Conservation (phyloP, 2,888 invertebrate species). For the Drosophila melanosoma region DNA sequence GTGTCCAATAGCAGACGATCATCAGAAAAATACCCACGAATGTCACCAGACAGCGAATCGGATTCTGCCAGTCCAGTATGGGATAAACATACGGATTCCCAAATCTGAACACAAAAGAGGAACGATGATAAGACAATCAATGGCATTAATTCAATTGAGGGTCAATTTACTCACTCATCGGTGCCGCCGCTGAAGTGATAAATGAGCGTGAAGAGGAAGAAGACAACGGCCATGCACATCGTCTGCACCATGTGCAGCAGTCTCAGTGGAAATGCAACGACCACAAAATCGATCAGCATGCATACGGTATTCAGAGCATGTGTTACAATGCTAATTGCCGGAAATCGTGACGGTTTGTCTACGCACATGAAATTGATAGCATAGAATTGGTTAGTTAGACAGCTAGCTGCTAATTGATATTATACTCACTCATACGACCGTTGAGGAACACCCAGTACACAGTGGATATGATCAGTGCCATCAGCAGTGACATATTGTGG, state of each 20-base stretch:
- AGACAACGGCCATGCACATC: conserved; percentile 86
- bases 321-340: conserved; percentile 89
- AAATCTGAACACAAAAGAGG: conserved; percentile 81
- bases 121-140: conserved; percentile 5
- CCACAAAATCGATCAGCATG: conserved; percentile 89
- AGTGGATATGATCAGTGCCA: conserved; percentile 90
- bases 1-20: conserved; percentile 74
- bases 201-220: conserved; percentile 87
- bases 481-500: conserved; percentile 88
- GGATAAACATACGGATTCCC: conserved; percentile 90
- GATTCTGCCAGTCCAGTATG: conserved; percentile 91
- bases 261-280: conserved; percentile 90
- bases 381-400: conserved; percentile 10
- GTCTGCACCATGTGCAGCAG: conserved; percentile 88
- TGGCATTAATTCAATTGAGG: not conserved
- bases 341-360: conserved; percentile 87
- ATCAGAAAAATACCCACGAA: conserved; percentile 82
- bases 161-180: conserved; percentile 85
- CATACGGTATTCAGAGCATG: conserved; percentile 91
- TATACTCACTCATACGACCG: conserved; percentile 81
- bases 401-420: not conserved
- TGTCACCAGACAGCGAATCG: conserved; percentile 85
- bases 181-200: conserved; percentile 88
- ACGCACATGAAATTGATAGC: conserved; percentile 32
- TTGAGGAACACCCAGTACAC: conserved; percentile 89